These are phyloP conservation scores for Troilus luridus DNA, from an alignment of 2,888 invertebrate species.

Conservation along the genomic window DNA sequence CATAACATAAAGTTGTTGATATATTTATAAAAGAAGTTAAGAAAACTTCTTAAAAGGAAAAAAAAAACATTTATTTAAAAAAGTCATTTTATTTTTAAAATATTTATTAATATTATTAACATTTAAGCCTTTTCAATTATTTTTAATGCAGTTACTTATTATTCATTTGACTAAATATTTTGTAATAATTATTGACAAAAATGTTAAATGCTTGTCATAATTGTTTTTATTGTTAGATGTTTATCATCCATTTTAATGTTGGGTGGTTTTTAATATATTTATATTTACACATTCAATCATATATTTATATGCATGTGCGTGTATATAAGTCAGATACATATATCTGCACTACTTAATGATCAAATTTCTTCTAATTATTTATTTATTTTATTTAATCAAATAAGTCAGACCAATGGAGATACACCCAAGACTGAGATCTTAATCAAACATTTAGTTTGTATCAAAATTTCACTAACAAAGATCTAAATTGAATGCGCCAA, in stretches of 20 bases:
- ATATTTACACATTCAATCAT: neutral
- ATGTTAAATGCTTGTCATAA: neutral
- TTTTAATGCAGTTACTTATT: neutral
- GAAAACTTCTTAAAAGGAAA: neutral
- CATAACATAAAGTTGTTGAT: neutral
- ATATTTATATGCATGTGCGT: neutral
- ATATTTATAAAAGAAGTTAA: conserved; percentile 10
- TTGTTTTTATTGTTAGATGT: neutral
- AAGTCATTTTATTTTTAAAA: conserved; percentile 14
- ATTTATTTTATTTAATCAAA: conserved; percentile 12
- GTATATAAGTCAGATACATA: neutral
- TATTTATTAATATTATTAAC: conserved; percentile 26
- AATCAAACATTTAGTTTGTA: conserved; percentile 41
- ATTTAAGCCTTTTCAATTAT: neutral
- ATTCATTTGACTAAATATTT: conserved; percentile 11
- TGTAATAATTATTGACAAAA: neutral
- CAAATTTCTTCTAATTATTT: conserved; percentile 26
- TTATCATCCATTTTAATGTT: neutral
- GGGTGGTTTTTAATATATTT: neutral
- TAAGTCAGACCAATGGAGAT: conserved; percentile 3
- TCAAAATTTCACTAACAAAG: neutral
- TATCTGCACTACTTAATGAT: conserved; percentile 15
- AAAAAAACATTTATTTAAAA: neutral
- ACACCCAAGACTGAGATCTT: conserved; percentile 44
- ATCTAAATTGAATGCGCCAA: neutral